Conservation (phyloP, 2,113 vertebrate species). For the Tragulus kanchil region DNA sequence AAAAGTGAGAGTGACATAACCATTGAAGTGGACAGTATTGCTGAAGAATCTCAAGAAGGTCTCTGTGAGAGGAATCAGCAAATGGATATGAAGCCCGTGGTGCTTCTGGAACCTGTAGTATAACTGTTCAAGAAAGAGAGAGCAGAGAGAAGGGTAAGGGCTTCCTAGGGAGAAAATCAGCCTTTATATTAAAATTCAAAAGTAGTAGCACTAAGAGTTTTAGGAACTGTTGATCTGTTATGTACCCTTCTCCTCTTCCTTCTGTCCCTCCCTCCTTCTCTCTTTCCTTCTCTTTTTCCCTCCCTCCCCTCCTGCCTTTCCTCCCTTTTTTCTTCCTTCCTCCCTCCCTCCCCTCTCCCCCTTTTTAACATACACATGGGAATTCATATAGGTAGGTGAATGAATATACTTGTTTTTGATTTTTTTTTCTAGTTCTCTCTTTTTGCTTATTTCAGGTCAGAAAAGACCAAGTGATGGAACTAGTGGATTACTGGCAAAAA, state of each 20-base stretch:
- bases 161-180: neutral
- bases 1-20: slow-evolving; percentile 91
- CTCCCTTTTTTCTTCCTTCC: neutral
- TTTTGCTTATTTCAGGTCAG: slow-evolving; percentile 89
- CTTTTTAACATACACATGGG: neutral
- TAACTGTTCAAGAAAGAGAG: slow-evolving; percentile 90
- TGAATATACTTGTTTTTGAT: neutral
- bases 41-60: slow-evolving; percentile 91
- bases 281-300: neutral
- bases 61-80: slow-evolving; percentile 91
- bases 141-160: slow-evolving; percentile 91
- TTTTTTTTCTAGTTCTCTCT: neutral
- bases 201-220: neutral
- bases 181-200: neutral
- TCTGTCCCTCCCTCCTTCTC: neutral
- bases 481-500: slow-evolving; percentile 92
- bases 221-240: neutral
- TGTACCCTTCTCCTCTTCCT: neutral
- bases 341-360: neutral
- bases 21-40: slow-evolving; percentile 93
- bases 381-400: neutral
- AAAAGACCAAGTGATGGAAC: slow-evolving; percentile 93
- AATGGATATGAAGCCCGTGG: slow-evolving; percentile 92
- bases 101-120: slow-evolving; percentile 89
- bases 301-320: neutral